These are phyloP conservation scores for Musca vetustissima DNA, from an alignment of 1,140 invertebrate genomes.

Conservation along the genomic window DNA sequence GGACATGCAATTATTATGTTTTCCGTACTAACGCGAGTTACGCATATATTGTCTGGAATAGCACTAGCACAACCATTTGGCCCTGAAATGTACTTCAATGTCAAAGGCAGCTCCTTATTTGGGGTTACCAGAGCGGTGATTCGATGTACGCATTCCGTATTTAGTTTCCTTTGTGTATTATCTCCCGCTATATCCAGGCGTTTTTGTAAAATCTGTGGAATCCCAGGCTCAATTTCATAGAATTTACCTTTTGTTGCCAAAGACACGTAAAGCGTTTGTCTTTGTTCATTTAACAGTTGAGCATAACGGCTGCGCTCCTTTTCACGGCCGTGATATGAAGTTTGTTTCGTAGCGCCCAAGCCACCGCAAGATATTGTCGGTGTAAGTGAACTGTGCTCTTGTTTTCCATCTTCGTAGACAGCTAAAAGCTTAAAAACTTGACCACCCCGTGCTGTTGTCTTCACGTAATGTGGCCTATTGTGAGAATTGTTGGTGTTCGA, in stretches of 20 bases:
- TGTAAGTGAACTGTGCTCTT: conserved; percentile 34
- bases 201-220: conserved; percentile 52
- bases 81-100: conserved; percentile 49
- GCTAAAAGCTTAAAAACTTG: conserved; percentile 52
- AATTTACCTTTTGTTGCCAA: conserved; percentile 53
- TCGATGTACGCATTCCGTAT: conserved; percentile 55
- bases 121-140: conserved; percentile 43
- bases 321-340: conserved; percentile 34
- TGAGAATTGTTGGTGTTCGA: conserved; percentile 29
- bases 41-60: conserved; percentile 49
- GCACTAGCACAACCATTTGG: conserved; percentile 33
- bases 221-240: conserved; percentile 52
- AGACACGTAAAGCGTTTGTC: conserved; percentile 52
- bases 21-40: conserved; percentile 46
- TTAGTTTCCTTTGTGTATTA: conserved; percentile 41
- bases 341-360: conserved; percentile 28
- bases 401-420: conserved; percentile 54
- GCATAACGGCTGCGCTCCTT: conserved; percentile 55
- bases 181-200: conserved; percentile 30
- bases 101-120: conserved; percentile 45
- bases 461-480: conserved; percentile 49
- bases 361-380: conserved; percentile 25
- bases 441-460: conserved; percentile 50
- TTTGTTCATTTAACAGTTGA: conserved; percentile 51
- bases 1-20: conserved; percentile 51